phyloP scores from a whole-genome alignment of 2,113 vertebrate genomes.

The Carassius auratus region DNA sequence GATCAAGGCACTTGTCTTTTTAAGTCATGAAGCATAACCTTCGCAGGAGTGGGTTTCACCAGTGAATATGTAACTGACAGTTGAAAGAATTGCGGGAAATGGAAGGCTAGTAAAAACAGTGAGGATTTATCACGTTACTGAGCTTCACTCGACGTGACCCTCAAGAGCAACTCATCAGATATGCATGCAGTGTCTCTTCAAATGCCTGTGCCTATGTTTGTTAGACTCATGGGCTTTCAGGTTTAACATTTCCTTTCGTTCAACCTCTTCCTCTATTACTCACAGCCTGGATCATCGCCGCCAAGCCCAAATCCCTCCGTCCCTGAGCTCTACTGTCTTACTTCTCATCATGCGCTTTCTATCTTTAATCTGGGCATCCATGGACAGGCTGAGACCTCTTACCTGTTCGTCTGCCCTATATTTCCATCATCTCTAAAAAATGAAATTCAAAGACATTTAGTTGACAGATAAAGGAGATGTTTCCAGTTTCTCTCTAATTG shows the following conservation, averaged over 20 bases:
- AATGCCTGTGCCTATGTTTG: not conserved
- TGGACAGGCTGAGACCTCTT: not conserved
- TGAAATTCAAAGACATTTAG: not conserved
- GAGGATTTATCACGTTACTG: not conserved
- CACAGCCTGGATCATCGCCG: too few species aligned
- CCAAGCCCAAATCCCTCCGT: too few species aligned
- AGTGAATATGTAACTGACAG: conserved; percentile 13
- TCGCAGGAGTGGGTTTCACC: too few species aligned
- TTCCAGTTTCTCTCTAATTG: too few species aligned
- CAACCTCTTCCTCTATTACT: too few species aligned
- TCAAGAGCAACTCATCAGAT: conserved; percentile 10
- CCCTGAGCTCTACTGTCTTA: too few species aligned
- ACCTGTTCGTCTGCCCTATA: not conserved
- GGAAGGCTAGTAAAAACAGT: not conserved
- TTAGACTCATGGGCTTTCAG: not conserved
- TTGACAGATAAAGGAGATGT: too few species aligned
- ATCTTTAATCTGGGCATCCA: too few species aligned
- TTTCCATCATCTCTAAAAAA: not conserved
- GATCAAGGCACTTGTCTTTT: too few species aligned
- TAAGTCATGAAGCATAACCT: too few species aligned
- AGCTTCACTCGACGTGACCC: conserved; percentile 24
- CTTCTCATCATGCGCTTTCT: too few species aligned
- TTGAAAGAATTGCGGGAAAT: not conserved
- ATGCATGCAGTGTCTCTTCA: not conserved
- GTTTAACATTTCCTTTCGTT: not conserved